phyloP scores from a whole-genome alignment of 92 coral and sea anemone genomes.

The Galaxea fascicularis region DNA sequence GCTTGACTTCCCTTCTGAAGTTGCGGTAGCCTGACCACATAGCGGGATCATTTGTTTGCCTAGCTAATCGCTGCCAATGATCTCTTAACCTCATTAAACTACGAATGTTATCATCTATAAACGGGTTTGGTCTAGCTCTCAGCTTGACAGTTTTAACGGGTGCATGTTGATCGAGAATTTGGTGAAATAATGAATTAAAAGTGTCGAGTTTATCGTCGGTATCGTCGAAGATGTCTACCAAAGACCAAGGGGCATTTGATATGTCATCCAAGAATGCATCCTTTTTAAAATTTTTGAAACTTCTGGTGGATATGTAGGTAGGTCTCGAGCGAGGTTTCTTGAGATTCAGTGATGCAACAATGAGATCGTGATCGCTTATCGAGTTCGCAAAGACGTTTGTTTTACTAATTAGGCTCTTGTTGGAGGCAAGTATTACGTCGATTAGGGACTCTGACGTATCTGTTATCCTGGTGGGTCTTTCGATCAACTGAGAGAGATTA shows the following conservation, averaged over 20 bases:
- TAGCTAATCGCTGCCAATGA: too few relatives aligned
- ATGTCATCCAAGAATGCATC: too few relatives aligned
- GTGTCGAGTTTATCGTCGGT: background rate
- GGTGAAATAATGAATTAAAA: background rate
- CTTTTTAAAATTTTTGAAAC: too few relatives aligned
- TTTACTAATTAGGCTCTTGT: background rate
- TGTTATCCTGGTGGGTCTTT: background rate
- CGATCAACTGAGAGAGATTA: background rate
- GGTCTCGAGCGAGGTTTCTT: too few relatives aligned
- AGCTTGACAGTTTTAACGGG: background rate
- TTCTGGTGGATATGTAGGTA: too few relatives aligned
- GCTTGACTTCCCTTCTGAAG: too few relatives aligned
- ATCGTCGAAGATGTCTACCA: too few relatives aligned
- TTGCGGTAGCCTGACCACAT: too few relatives aligned
- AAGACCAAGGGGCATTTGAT: background rate
- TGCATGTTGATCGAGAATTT: background rate
- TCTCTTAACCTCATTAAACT: too few relatives aligned
- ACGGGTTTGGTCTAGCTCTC: conserved; percentile 1
- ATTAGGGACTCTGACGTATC: background rate
- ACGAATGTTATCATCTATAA: background rate
- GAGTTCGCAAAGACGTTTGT: background rate
- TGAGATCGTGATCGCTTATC: background rate
- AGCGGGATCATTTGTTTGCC: too few relatives aligned
- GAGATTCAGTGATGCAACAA: too few relatives aligned
- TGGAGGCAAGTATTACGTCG: background rate